Evolutionary conservation across 2,797 vertebrate genomes (phyloP).

Genomic region (Enoplosus armatus): DNA sequence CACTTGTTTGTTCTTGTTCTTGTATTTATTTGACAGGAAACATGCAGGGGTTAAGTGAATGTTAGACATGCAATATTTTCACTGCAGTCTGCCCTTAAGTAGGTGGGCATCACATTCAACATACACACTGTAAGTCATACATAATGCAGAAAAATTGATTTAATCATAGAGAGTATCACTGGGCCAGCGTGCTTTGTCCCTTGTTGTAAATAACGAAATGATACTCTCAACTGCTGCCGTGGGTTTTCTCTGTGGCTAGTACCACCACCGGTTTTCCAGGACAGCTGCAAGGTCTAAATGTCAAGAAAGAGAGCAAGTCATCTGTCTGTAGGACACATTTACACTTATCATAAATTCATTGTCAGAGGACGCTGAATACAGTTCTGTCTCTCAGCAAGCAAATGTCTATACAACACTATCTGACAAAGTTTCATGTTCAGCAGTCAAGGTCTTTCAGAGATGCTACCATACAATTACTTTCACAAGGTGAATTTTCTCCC

Average conservation of each 20-base stretch:
- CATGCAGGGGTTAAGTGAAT: neutral
- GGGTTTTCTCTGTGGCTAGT: conserved; percentile 21
- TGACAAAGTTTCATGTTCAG: conserved; percentile 41
- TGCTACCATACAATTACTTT: conserved; percentile 52
- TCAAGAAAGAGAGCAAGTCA: conserved; percentile 25
- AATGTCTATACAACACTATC: conserved; percentile 27
- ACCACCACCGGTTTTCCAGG: conserved; percentile 14
- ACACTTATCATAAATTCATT: conserved; percentile 33
- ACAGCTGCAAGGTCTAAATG: conserved; percentile 46
- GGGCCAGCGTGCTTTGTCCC: neutral
- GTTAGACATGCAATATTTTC: conserved; percentile 14
- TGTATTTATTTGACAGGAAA: conserved; percentile 9
- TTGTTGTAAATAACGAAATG: conserved; percentile 29
- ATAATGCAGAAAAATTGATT: conserved; percentile 26
- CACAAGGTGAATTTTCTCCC: conserved; percentile 32
- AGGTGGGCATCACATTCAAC: neutral
- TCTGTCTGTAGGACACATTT: conserved; percentile 37
- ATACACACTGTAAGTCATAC: conserved; percentile 1
- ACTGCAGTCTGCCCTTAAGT: neutral
- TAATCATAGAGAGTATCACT: conserved; percentile 17
- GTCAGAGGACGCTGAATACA: conserved; percentile 29
- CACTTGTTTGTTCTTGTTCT: neutral
- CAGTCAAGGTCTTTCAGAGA: conserved; percentile 35
- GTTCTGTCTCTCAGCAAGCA: conserved; percentile 13
- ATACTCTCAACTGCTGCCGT: neutral